Evolutionary conservation across 2,888 invertebrate species (phyloP).

Genomic region (Apoderus coryli): DNA sequence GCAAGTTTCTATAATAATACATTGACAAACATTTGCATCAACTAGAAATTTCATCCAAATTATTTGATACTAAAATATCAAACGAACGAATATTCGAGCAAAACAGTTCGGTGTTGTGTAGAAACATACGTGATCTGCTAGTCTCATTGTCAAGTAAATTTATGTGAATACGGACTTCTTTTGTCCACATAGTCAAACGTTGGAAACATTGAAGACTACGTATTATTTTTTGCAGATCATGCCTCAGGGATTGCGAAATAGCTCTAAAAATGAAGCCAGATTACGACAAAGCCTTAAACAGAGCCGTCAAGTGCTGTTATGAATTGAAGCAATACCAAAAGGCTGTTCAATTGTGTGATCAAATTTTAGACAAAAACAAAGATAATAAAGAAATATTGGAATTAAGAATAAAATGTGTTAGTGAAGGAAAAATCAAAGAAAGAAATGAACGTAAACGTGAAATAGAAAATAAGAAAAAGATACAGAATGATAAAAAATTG

Average conservation of each 20-base stretch:
- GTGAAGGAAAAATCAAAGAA: conserved; percentile 36
- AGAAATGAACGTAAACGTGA: conserved; percentile 42
- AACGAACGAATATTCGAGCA: too few species aligned
- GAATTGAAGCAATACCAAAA: conserved; percentile 52
- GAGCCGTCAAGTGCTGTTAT: conserved; percentile 62
- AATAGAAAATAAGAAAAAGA: conserved; percentile 31
- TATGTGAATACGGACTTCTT: not conserved
- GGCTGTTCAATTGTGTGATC: conserved; percentile 57
- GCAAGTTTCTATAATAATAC: conserved; percentile 1
- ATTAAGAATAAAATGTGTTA: conserved; percentile 39
- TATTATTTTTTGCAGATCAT: conserved; percentile 36
- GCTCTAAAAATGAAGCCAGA: conserved; percentile 61
- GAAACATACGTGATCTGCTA: too few species aligned
- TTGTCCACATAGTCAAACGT: too few species aligned
- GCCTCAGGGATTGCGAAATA: conserved; percentile 63
- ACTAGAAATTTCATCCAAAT: too few species aligned
- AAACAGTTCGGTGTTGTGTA: too few species aligned
- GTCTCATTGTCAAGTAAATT: too few species aligned
- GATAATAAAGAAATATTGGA: conserved; percentile 41
- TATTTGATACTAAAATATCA: too few species aligned
- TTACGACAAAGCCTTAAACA: conserved; percentile 60
- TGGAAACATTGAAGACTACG: too few species aligned
- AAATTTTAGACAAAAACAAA: conserved; percentile 42
- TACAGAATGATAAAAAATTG: conserved; percentile 33
- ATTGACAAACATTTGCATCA: too few species aligned